These are phyloP conservation scores for Myrmophylax atrothorax DNA, from an alignment of 2,113 vertebrate genomes.

Conservation along the genomic window DNA sequence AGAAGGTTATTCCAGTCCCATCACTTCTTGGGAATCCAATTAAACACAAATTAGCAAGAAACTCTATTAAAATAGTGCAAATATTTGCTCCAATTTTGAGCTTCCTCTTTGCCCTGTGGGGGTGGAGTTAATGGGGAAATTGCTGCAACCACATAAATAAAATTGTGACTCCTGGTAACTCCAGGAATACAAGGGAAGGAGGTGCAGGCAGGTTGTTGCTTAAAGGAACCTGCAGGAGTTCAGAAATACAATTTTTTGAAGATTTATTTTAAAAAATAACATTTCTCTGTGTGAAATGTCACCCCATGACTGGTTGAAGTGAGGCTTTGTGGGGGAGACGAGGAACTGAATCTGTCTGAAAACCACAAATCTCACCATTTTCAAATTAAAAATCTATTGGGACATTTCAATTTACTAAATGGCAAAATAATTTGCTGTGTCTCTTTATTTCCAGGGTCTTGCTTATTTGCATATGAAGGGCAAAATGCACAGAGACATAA, in stretches of 20 bases:
- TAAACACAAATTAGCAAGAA: neutral
- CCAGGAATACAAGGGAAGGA: neutral
- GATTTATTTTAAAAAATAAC: neutral
- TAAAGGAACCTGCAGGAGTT: neutral
- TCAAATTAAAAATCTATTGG: neutral
- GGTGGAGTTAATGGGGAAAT: neutral
- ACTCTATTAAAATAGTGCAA: neutral
- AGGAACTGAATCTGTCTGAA: neutral
- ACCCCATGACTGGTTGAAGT: neutral
- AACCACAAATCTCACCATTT: neutral
- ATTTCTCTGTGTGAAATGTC: neutral
- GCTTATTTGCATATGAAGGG: slow-evolving; percentile 94
- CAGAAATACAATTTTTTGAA: neutral
- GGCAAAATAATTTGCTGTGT: neutral
- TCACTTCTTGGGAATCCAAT: fast-evolving
- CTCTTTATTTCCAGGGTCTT: slow-evolving; percentile 82
- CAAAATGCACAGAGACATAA: slow-evolving; percentile 99
- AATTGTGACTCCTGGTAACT: neutral
- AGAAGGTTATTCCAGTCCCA: neutral
- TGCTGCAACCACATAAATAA: neutral
- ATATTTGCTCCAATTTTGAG: neutral
- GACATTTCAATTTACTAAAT: neutral
- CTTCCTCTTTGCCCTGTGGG: neutral
- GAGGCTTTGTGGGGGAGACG: neutral
- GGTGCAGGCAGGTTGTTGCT: neutral